phyloP scores from a whole-genome alignment of 2,797 vertebrate genomes.

The Chromis chromis region DNA sequence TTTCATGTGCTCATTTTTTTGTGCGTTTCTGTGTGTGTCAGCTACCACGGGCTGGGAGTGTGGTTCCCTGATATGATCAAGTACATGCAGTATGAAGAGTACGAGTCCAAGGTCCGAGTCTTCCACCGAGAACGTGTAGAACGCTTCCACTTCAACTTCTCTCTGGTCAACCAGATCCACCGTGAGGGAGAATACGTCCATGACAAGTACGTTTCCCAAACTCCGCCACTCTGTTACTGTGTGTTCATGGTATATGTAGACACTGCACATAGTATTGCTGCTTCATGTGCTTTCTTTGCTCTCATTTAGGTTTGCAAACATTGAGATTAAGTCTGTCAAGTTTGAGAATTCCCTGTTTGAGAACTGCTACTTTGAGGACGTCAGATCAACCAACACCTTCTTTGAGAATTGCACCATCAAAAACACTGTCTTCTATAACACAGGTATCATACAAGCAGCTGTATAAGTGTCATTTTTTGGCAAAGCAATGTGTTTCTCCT shows the following conservation, averaged over 20 bases:
- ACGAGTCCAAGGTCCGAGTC: slow-evolving; percentile 88
- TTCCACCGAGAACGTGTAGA: slow-evolving; percentile 91
- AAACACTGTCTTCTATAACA: slow-evolving; percentile 92
- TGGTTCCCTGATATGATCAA: slow-evolving; percentile 99
- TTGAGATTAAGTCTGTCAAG: slow-evolving; percentile 94
- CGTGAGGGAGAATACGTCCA: slow-evolving; percentile 91
- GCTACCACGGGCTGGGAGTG: slow-evolving; percentile 95
- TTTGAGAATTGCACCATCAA: slow-evolving; percentile 97
- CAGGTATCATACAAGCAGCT: slow-evolving; percentile 81
- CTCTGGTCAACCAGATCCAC: slow-evolving; percentile 96
- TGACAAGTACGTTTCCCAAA: slow-evolving; percentile 86
- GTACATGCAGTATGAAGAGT: slow-evolving; percentile 93
- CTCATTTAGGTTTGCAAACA: slow-evolving; percentile 89
- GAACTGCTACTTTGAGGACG: slow-evolving; percentile 94
- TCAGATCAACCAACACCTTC: slow-evolving; percentile 93
- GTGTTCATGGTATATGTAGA: no score
- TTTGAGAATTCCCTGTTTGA: slow-evolving; percentile 94
- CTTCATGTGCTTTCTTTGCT: not conserved
- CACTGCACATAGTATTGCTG: not conserved
- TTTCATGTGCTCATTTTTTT: not conserved
- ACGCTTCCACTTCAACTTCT: slow-evolving; percentile 95
- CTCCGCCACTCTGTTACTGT: not conserved
- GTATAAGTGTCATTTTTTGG: not conserved
- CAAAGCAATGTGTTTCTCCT: not conserved
- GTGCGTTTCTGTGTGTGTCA: slow-evolving; percentile 62